Conservation (phyloP, 1,140 invertebrate genomes). For the Drosophila parabipectinata region DNA sequence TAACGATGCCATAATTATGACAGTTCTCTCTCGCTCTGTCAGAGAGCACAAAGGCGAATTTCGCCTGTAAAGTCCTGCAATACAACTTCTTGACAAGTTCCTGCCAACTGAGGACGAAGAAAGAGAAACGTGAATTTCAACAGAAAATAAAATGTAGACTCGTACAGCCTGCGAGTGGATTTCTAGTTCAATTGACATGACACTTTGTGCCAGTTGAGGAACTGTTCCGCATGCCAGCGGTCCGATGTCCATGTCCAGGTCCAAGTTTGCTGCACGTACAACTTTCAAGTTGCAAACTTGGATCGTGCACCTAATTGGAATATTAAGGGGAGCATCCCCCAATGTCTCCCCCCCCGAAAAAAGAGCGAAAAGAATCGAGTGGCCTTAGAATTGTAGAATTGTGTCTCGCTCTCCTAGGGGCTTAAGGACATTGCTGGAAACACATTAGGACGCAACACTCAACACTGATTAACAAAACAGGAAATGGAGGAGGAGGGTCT, state of each 20-base stretch:
- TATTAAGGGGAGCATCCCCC: constrained; percentile 37
- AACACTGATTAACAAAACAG: constrained; percentile 64
- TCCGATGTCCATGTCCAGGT: constrained; percentile 19
- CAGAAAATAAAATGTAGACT: not conserved
- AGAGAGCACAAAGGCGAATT: constrained; percentile 1
- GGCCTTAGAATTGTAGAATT: constrained; percentile 14
- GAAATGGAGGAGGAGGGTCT: not conserved
- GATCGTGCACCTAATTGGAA: constrained; percentile 66
- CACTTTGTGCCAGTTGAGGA: constrained; percentile 75
- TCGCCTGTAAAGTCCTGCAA: constrained; percentile 5
- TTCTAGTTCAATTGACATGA: constrained; percentile 81
- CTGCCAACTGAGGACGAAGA: not conserved
- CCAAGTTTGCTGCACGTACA: constrained; percentile 60
- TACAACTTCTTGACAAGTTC: constrained; percentile 31
- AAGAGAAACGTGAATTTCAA: constrained; percentile 12
- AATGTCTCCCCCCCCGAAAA: too few relatives aligned
- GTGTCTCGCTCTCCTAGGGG: constrained; percentile 1
- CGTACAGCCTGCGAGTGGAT: constrained; percentile 47
- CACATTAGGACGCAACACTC: constrained; percentile 61
- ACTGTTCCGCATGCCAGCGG: constrained; percentile 57
- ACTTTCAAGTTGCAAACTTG: constrained; percentile 61
- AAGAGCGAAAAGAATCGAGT: too few relatives aligned
- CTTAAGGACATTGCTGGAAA: constrained; percentile 40
- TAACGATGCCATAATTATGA: constrained; percentile 57
- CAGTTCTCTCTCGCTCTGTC: constrained; percentile 14